These are phyloP conservation scores for Chamaea fasciata DNA, from an alignment of 2,113 vertebrate species.

Conservation along the genomic window DNA sequence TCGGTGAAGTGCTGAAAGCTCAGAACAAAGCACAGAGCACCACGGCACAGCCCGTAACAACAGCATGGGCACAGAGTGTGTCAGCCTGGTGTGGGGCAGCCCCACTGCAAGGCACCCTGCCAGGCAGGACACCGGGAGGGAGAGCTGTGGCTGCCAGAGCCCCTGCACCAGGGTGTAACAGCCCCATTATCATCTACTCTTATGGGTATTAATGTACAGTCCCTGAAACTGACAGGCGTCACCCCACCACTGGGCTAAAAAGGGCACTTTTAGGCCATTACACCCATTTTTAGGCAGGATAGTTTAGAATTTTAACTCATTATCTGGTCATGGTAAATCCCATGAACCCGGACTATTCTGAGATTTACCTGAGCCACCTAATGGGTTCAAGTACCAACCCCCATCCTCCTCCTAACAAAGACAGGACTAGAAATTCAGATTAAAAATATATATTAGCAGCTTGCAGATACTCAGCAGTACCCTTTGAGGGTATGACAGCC, in stretches of 20 bases:
- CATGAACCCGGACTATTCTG: not conserved
- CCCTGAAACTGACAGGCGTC: not conserved
- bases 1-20: not conserved
- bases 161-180: not conserved
- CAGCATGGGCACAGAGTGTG: not conserved
- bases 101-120: fast-evolving
- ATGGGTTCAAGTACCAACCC: not conserved
- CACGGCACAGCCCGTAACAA: not conserved
- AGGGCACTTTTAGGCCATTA: not conserved
- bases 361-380: not conserved
- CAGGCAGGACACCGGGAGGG: fast-evolving
- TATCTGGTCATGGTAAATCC: not conserved
- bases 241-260: not conserved
- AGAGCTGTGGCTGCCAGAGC: not conserved
- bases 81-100: fast-evolving
- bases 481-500: not conserved
- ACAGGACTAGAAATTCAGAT: not conserved
- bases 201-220: not conserved
- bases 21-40: not conserved
- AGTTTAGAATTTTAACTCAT: not conserved
- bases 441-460: not conserved
- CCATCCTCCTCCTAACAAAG: not conserved
- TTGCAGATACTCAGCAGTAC: not conserved
- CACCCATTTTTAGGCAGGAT: not conserved
- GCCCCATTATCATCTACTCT: not conserved